These are phyloP conservation scores for Papilio polytes DNA, from an alignment of 1,140 invertebrate species.

Conservation along the genomic window DNA sequence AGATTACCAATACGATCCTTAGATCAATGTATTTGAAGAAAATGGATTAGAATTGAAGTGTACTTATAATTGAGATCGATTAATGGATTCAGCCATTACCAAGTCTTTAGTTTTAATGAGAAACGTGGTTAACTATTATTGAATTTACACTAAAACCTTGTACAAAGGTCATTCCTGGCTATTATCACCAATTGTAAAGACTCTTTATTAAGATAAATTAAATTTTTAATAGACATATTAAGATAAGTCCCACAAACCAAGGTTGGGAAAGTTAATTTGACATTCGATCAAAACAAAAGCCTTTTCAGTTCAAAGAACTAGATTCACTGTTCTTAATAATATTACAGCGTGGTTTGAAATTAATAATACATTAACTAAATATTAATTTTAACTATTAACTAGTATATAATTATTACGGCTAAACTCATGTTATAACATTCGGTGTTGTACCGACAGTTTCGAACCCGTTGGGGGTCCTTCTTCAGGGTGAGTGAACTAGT, in stretches of 20 bases:
- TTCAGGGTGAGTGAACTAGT: too few relatives aligned
- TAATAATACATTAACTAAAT: too few relatives aligned
- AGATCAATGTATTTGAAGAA: too few relatives aligned
- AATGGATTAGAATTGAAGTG: too few relatives aligned
- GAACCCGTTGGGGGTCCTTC: too few relatives aligned
- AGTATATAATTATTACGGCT: too few relatives aligned
- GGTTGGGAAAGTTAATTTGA: constrained; percentile 7
- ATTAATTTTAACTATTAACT: too few relatives aligned
- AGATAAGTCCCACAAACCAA: constrained; percentile 11
- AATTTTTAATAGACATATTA: not conserved
- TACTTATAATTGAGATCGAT: not conserved
- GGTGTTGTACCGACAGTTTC: too few relatives aligned
- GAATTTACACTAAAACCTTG: constrained; percentile 1
- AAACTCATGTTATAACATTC: too few relatives aligned
- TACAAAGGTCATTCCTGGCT: not conserved
- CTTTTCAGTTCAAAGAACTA: not conserved
- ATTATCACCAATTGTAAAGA: constrained; percentile 11
- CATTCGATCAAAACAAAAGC: not conserved
- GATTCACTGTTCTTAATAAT: too few relatives aligned
- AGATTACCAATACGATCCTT: too few relatives aligned
- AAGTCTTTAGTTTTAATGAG: not conserved
- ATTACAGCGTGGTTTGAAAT: too few relatives aligned
- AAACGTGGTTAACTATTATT: not conserved
- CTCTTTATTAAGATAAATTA: not conserved
- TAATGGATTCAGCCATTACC: not conserved